Base-by-base conservation (phyloP, 2,888 invertebrate genomes). In the Rhagium mordax region DNA sequence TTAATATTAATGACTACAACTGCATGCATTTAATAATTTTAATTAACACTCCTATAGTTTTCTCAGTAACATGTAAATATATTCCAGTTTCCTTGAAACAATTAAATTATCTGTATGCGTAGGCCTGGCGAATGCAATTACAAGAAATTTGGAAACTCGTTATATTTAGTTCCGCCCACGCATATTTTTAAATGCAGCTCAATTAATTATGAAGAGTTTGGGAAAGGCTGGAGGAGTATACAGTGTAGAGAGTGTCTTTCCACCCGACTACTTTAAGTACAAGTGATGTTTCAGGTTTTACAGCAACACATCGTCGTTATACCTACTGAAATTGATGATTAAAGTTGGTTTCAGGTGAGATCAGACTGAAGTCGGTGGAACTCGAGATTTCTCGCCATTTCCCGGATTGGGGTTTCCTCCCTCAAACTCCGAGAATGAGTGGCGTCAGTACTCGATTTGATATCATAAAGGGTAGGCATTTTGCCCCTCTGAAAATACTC, bases 361-460 rank as follows among this genome's bases (percentile, higher is more conserved):
- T 81, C 80, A 79, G 70, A 74, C 74, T 27, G 55, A 27, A 21
- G 57, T 80, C 82, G 84, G 76, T 60, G 47, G 41, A 49, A 57
- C 67, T 76, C 83, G 83, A 75, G 59, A 27, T 55, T 68, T 24
- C 71, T 78, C 75, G 81, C 72, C 49, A 15, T 61, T 66, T 48
- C 73, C 73, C 76, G 77, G 27, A 51, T 64, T 49, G 79, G 85
- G 84, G 84, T 85, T 86, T 85, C 85, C 86, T 83, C 85, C 84
- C 85, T 83, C 82, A 79, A 79, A 81, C 81, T 81, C 79, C 81
- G 81, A 83, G 85, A 84, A 85, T 79, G 86, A 84, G 83, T 85
- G 86, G 85, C 85, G 85, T 85, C 86, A 87, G 87, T 87, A 85
- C 83, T 70, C 84, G 84, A 81, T 83, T 81, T 83, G 84, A 82